Evolutionary conservation across 2,113 vertebrate genomes (phyloP).

Genomic region (Balaeniceps rex): DNA sequence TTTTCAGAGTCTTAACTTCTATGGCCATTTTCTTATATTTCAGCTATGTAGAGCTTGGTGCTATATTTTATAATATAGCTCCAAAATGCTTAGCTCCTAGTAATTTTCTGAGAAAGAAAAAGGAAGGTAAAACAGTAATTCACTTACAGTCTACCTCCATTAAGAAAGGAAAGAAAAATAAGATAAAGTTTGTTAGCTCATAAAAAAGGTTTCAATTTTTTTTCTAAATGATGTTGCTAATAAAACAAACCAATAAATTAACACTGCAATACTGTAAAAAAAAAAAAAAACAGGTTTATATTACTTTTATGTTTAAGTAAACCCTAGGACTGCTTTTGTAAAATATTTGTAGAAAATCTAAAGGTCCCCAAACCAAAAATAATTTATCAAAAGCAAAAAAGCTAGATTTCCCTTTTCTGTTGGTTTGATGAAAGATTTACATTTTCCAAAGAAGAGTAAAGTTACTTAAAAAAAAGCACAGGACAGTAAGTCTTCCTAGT

Average conservation of each 20-base stretch:
- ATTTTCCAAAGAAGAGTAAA: not conserved
- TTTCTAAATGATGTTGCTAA: not conserved
- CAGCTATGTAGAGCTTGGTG: not conserved
- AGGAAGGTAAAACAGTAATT: not conserved
- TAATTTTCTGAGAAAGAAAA: not conserved
- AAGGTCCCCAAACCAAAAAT: not conserved
- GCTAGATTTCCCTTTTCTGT: accelerated
- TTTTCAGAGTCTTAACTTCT: not conserved
- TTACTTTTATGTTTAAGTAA: not conserved
- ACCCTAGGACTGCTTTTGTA: not conserved
- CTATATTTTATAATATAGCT: not conserved
- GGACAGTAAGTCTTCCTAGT: not conserved
- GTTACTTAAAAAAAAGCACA: not conserved
- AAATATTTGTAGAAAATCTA: not conserved
- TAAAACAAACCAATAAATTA: not conserved
- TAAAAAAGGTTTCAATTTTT: not conserved
- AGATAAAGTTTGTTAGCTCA: not conserved
- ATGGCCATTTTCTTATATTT: not conserved
- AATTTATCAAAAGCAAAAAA: not conserved
- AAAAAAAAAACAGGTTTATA: not conserved
- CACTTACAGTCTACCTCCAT: not conserved
- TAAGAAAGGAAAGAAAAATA: not conserved
- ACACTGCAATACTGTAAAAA: not conserved
- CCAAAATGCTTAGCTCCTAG: not conserved
- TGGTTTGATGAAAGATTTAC: not conserved